phyloP scores from a whole-genome alignment of 2,888 invertebrate species.

The Cerastis leucographa region DNA sequence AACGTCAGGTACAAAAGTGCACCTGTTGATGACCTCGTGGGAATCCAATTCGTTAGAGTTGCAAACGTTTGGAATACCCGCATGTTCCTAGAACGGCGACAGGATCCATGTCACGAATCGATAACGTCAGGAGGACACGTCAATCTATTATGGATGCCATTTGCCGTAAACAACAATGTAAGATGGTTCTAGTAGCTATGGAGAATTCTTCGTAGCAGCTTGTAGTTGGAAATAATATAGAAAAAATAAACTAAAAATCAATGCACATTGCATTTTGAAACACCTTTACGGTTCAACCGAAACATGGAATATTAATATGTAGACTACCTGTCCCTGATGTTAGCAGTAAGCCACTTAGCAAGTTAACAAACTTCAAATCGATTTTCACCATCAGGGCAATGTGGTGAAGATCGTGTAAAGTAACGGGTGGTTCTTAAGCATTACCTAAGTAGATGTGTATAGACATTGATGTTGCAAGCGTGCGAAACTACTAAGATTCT shows the following conservation, averaged over 20 bases:
- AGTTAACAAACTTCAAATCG: background rate
- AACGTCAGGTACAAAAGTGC: background rate
- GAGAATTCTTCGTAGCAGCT: background rate
- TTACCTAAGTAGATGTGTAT: background rate
- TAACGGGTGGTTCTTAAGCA: no score
- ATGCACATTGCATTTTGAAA: background rate
- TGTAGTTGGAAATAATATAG: background rate
- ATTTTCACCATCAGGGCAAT: background rate
- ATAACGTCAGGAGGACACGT: slow-evolving; percentile 36
- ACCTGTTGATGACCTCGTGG: slow-evolving; percentile 38
- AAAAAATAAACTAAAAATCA: background rate
- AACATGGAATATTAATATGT: background rate
- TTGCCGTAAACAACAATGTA: background rate
- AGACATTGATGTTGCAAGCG: slow-evolving; percentile 4
- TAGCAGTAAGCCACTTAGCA: background rate
- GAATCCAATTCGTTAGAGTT: slow-evolving; percentile 48
- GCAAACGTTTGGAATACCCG: slow-evolving; percentile 25
- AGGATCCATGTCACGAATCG: slow-evolving; percentile 43
- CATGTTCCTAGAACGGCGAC: slow-evolving; percentile 35
- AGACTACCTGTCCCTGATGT: background rate
- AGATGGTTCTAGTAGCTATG: background rate
- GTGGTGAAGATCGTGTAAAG: background rate
- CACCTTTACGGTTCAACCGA: background rate
- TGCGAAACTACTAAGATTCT: slow-evolving; percentile 15
- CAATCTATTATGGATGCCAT: slow-evolving; percentile 28